Base-by-base conservation (phyloP, 2,888 invertebrate genomes). In the Erebia ligea region DNA sequence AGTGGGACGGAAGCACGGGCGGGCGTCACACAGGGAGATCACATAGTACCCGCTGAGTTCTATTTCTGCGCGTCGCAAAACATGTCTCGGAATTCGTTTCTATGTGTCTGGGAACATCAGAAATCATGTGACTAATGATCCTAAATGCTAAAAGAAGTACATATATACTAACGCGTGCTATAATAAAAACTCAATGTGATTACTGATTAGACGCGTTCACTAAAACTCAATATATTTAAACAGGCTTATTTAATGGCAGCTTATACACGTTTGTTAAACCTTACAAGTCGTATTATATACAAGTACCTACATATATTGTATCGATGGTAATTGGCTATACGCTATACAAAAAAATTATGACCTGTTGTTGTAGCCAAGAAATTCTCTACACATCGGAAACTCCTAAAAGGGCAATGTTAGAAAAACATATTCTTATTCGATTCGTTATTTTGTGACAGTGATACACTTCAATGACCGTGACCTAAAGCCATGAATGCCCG, bases 51-150 rank as follows among this genome's bases (percentile, higher is more conserved):
- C 90, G 91, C 91, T 90, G 86, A 87, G 88, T 88, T 90, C 92
- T 92, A 92, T 92, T 92, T 92, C 86, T 86, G 91, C 84, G 78
- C 91, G 91, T 91, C 92, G 92, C 91, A 76, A 81, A 91, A 91
- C 91, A 91, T 92, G 92, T 92, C 92, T 92, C 92, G 92, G 91
- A 91, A 92, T 92, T 90, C 90, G 89, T 89, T 92, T 90, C 90
- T 90, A 87, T 87, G 87, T 90, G 91, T 92, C 92, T 91, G 89
- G 88, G 86, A 90, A 88, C 87, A 91, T 90, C 34, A 21, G 85
- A 86, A 90, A 90, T 91, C 90, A 91, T 90, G 92, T 92, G 92
- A 92, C 91, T 92, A 91, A 92, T 90, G 88, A 87, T 86, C 82
- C 78, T 79, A 73, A 79, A 80, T 82, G 81, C 82, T 84, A 84